phyloP scores from a whole-genome alignment of 1,140 invertebrate species.

The Temnothorax nylanderi region DNA sequence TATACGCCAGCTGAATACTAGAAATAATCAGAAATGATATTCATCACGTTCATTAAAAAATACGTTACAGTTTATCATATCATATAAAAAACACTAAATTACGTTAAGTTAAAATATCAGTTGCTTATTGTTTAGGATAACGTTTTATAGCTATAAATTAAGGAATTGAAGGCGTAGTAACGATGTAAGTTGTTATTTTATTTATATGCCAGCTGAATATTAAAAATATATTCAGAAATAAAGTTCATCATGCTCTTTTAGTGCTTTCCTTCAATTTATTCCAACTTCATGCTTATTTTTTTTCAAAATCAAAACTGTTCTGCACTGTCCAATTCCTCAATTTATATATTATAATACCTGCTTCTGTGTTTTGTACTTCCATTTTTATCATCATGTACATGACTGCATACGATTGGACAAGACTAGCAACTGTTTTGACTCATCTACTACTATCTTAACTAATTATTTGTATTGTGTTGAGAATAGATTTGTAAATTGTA shows the following conservation, averaged over 20 bases:
- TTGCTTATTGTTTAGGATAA: neutral
- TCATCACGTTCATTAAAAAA: neutral
- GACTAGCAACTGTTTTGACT: constrained; percentile 29
- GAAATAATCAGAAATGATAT: neutral
- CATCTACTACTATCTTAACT: neutral
- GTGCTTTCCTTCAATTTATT: neutral
- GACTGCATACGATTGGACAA: neutral
- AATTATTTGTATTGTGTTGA: neutral
- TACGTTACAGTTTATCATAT: neutral
- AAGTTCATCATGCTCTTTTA: neutral
- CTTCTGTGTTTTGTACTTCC: neutral
- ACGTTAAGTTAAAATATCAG: neutral
- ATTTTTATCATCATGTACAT: neutral
- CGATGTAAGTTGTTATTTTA: neutral
- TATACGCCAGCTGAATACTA: neutral
- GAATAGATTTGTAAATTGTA: constrained; percentile 6
- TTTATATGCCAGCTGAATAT: neutral
- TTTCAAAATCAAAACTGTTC: neutral
- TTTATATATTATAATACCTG: neutral
- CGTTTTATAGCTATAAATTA: constrained; percentile 6
- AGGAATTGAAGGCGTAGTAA: neutral
- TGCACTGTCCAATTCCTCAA: constrained; percentile 12
- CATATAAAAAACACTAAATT: constrained; percentile 26
- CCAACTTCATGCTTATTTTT: neutral
- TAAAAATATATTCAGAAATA: neutral